Evolutionary conservation across 2,888 invertebrate genomes (phyloP), one percentile per base, ranked within the genome.

Genomic region (Cybosia mesomella): DNA sequence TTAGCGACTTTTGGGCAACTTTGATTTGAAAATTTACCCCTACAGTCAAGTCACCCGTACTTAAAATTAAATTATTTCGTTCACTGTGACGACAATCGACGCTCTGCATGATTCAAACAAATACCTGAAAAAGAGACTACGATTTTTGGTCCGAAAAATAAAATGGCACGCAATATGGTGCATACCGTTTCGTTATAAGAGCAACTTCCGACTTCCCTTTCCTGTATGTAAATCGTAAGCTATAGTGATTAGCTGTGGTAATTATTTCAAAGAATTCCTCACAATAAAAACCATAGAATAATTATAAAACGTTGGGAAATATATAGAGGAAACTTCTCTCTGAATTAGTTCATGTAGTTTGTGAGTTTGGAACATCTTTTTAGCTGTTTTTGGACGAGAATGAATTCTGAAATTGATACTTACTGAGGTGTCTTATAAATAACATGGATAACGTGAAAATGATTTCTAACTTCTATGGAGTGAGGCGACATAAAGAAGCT

Each of bases 131-230:
- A 9, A 49, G n/a, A 49, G n/a, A n/a, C 49, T 49, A 49, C 49
- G 49, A 9, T 55, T 22, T 22, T 24, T 13, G 54, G 11, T 22
- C 54, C 13, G 24, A 55, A 55, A 55, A 55, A 21, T 24, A 22
- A 55, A 13, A 22, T 55, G 54, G 24, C 49, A 49, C 49, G 49
- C 49, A 49, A 49, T 49, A 49, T n/a, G 49, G 49, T n/a, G n/a
- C n/a, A 49, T 49, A n/a, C 49, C 49, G 49, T 49, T 49, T 18
- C 18, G 49, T 49, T 49, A 49, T 49, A 49, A n/a, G n/a, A n/a
- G 49, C 49, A 9, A 49, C 49, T 49, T 49, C 49, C 49, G 49
- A 49, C 49, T 49, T 49, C 49, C 9, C 18, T 49, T 49, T 49
- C 49, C 49, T 49, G 49, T 49, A 8, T 15, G 18, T 49, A 49